These are phyloP conservation scores for Marasmarcha lunaedactyla DNA, from an alignment of 2,888 invertebrate species.

Conservation along the genomic window DNA sequence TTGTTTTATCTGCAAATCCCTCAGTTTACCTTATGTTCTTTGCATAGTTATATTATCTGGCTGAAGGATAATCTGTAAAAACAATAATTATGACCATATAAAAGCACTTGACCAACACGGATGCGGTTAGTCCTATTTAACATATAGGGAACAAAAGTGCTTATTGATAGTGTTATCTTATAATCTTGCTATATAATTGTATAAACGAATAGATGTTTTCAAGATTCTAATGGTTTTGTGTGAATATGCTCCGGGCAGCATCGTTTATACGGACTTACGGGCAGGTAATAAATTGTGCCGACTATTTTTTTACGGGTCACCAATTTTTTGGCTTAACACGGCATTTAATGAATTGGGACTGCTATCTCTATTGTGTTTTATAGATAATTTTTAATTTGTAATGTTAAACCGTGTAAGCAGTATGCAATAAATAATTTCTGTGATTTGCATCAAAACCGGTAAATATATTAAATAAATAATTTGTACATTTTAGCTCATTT, in stretches of 20 bases:
- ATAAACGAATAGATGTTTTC: slow-evolving; percentile 17
- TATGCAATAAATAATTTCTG: too few relatives aligned
- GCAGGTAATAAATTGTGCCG: slow-evolving; percentile 37
- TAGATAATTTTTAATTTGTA: too few relatives aligned
- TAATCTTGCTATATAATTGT: slow-evolving; percentile 6
- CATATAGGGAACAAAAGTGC: too few relatives aligned
- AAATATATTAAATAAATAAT: too few relatives aligned
- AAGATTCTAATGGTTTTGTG: slow-evolving; percentile 2
- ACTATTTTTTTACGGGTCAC: too few relatives aligned
- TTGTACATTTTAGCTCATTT: too few relatives aligned
- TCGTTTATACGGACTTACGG: slow-evolving; percentile 54
- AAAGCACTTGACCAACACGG: slow-evolving; percentile 1
- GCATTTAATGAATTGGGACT: too few relatives aligned
- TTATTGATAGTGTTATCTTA: too few relatives aligned
- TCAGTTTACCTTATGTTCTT: not conserved
- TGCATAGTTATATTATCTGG: not conserved
- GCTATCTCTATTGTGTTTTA: too few relatives aligned
- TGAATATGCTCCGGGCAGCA: slow-evolving; percentile 52
- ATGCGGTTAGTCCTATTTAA: slow-evolving; percentile 2
- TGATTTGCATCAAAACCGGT: too few relatives aligned
- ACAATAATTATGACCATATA: not conserved
- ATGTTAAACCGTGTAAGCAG: too few relatives aligned
- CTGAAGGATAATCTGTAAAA: not conserved
- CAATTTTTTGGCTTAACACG: too few relatives aligned
- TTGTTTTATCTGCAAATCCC: not conserved